Percentiles rank a stretch among this genome's conserved stretches.
Conservation (phyloP, 2,113 vertebrate genomes). For the Arizona elegans region DNA sequence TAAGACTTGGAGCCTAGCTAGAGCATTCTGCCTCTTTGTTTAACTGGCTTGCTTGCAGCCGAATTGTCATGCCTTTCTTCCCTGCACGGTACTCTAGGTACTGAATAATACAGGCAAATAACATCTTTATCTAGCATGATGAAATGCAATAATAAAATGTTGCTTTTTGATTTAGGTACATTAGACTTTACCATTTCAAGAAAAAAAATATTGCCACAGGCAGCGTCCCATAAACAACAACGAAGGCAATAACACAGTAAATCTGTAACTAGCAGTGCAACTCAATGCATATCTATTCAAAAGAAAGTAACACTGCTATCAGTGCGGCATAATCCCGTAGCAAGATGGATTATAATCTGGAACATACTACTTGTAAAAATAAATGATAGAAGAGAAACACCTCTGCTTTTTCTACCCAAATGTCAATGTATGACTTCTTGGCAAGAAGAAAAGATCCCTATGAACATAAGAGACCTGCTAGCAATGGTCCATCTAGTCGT, state of each 20-base stretch:
- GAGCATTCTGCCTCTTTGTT: conserved; percentile 12
- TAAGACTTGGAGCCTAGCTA: neutral
- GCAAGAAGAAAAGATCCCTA: neutral
- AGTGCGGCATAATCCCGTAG: neutral
- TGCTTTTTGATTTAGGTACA: conserved; percentile 18
- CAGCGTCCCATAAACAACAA: conserved; percentile 8
- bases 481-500: neutral
- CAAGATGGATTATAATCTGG: neutral
- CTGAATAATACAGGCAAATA: conserved; percentile 7
- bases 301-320: neutral
- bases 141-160: conserved; percentile 16
- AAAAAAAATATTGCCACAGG: neutral
- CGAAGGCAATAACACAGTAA: conserved; percentile 1
- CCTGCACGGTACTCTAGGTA: neutral
- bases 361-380: neutral
- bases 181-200: conserved; percentile 4
- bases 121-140: conserved; percentile 24
- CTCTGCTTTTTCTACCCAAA: neutral
- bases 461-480: neutral
- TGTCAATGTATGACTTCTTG: neutral
- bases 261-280: neutral
- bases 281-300: neutral
- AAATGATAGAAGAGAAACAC: neutral
- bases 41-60: neutral
- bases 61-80: conserved; percentile 18